Conservation (phyloP, 1,140 invertebrate species). For the Drosophila ananassae region DNA sequence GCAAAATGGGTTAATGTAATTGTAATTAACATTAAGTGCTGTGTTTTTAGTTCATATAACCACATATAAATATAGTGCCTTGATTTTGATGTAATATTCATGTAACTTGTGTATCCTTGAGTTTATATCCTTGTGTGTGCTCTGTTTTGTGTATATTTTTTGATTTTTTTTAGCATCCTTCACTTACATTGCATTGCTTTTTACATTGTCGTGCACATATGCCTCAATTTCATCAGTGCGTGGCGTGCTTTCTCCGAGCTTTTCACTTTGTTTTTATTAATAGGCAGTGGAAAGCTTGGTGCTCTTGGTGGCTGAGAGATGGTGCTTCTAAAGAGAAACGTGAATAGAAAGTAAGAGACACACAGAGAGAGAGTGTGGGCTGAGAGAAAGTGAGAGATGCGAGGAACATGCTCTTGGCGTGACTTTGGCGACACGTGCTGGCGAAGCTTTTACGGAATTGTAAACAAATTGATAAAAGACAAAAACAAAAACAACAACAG, state of each 20-base stretch:
- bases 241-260: constrained; percentile 62
- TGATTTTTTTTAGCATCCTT: constrained; percentile 10
- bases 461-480: constrained; percentile 59
- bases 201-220: constrained; percentile 59
- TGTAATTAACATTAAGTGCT: not conserved
- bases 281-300: constrained; percentile 51
- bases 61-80: not conserved
- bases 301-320: constrained; percentile 36
- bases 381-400: constrained; percentile 32
- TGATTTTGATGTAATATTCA: too few species aligned
- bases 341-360: constrained; percentile 30
- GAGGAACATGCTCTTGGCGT: constrained; percentile 48
- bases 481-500: constrained; percentile 19
- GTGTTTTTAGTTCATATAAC: not conserved
- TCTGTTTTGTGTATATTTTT: constrained; percentile 18
- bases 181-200: constrained; percentile 53
- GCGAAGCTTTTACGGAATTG: constrained; percentile 60
- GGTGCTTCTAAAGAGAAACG: constrained; percentile 70
- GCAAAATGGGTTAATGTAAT: constrained; percentile 2
- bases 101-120: not conserved
- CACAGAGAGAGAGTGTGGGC: not conserved
- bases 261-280: constrained; percentile 12
- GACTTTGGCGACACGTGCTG: constrained; percentile 38
- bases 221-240: constrained; percentile 49
- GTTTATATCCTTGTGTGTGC: not conserved